phyloP scores from a whole-genome alignment of 53 echinoderm and acorn worm species.

The Temnopleurus reevesii region DNA sequence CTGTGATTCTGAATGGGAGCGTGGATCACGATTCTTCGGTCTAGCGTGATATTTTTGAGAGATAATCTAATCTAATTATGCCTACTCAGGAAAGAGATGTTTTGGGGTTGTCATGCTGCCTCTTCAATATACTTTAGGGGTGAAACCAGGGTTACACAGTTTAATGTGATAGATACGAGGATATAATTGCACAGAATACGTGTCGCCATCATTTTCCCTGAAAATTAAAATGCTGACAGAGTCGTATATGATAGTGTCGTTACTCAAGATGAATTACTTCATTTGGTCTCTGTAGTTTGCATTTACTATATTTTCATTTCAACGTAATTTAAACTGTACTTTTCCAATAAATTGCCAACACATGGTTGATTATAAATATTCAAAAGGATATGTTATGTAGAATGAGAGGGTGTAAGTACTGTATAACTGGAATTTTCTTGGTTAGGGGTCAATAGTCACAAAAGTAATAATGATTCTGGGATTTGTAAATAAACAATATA shows the following conservation, averaged over 20 bases:
- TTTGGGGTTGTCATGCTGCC: neutral
- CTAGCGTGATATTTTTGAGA: constrained; percentile 19
- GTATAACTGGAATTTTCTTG: no score
- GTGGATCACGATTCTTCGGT: neutral
- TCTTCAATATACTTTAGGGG: neutral
- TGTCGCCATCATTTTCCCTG: constrained; percentile 3
- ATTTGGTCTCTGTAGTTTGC: neutral
- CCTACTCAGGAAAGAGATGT: constrained; percentile 10
- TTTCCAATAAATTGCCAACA: no score
- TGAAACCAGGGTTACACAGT: neutral
- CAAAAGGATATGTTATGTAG: no score
- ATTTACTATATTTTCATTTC: no score
- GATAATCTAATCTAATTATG: neutral
- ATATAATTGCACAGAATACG: neutral
- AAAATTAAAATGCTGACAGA: constrained; percentile 32
- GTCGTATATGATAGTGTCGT: neutral
- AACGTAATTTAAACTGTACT: neutral
- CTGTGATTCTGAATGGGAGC: neutral
- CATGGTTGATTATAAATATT: no score
- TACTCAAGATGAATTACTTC: neutral
- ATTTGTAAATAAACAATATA: no score
- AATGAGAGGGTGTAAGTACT: no score
- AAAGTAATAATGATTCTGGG: no score
- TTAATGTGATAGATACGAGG: neutral
- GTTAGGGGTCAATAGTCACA: no score